Conservation (phyloP, 2,888 invertebrate species). For the Ectobius pallidus region DNA sequence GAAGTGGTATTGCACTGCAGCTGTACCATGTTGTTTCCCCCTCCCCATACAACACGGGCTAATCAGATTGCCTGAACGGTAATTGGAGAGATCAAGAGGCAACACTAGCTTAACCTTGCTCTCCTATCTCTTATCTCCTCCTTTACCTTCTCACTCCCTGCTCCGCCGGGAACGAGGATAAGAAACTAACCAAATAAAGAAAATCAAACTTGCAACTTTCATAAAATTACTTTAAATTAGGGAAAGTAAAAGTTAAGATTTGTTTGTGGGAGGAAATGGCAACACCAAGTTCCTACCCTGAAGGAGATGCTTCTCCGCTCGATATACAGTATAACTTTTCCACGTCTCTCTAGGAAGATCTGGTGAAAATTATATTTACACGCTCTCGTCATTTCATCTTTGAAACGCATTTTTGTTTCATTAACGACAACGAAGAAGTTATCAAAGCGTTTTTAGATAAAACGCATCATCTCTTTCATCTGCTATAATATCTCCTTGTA, state of each 20-base stretch:
- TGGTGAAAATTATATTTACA: too few relatives aligned
- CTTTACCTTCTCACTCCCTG: not conserved
- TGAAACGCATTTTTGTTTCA: too few relatives aligned
- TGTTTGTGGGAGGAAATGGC: not conserved
- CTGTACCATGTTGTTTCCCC: not conserved
- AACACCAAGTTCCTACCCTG: not conserved
- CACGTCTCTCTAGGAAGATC: too few relatives aligned
- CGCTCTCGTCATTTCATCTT: too few relatives aligned
- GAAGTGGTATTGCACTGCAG: too few relatives aligned
- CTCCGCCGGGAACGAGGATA: too few relatives aligned
- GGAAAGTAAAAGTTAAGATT: not conserved
- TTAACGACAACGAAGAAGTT: too few relatives aligned
- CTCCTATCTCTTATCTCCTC: not conserved
- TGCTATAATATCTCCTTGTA: too few relatives aligned
- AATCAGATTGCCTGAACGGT: slow-evolving; percentile 35
- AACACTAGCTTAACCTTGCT: not conserved
- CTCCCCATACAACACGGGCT: not conserved
- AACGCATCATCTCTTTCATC: too few relatives aligned
- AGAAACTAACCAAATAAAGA: not conserved
- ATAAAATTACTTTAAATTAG: slow-evolving; percentile 24
- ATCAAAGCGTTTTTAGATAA: too few relatives aligned
- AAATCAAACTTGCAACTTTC: slow-evolving; percentile 11
- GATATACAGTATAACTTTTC: too few relatives aligned
- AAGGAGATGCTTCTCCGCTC: too few relatives aligned
- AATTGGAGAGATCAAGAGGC: slow-evolving; percentile 34